A percentile compares a stretch with the other conserved stretches of the same genome.
These are phyloP conservation scores for Morone saxatilis DNA, from an alignment of 2,113 vertebrate species.

Conservation along the genomic window DNA sequence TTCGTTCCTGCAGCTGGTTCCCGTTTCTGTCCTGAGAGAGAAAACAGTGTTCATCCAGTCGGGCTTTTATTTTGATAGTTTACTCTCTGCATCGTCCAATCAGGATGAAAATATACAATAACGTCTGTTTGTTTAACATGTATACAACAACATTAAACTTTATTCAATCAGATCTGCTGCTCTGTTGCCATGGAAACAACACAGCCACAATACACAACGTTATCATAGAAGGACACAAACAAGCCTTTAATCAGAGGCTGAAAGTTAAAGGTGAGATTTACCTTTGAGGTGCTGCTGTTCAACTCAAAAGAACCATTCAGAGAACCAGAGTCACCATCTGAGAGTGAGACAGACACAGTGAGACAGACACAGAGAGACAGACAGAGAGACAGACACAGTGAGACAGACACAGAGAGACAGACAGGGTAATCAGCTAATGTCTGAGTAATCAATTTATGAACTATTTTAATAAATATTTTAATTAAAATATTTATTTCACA, in stretches of 20 bases:
- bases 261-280: conserved; percentile 44
- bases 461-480: too few species aligned
- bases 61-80: background rate
- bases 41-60: background rate
- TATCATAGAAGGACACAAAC: background rate
- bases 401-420: too few species aligned
- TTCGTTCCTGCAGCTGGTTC: conserved; percentile 88
- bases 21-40: conserved; percentile 90
- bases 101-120: background rate
- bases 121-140: background rate
- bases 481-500: too few species aligned
- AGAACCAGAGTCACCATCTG: conserved; percentile 86
- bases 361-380: too few species aligned
- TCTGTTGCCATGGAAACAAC: background rate
- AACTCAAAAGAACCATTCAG: conserved; percentile 86
- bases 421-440: too few species aligned
- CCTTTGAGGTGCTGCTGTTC: conserved; percentile 71
- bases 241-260: too few species aligned
- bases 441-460: too few species aligned
- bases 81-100: background rate
- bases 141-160: background rate
- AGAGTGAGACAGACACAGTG: background rate
- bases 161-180: background rate
- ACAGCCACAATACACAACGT: background rate
- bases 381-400: too few species aligned